These are phyloP conservation scores for Dicycla oo DNA, from an alignment of 2,888 invertebrate genomes.

Conservation along the genomic window DNA sequence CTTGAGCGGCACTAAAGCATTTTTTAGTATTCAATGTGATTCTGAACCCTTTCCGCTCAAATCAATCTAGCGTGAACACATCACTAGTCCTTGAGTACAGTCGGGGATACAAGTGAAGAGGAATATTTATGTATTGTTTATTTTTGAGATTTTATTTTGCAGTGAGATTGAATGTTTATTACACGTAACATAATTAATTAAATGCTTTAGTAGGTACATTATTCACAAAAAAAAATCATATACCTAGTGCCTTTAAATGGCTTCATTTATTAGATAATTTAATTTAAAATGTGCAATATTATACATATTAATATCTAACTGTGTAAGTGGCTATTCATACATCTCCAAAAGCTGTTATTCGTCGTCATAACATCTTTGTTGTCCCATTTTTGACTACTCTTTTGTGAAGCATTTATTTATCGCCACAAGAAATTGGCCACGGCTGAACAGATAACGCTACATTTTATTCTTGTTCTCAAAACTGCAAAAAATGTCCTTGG, in stretches of 20 bases:
- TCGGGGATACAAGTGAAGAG: conserved; percentile 19
- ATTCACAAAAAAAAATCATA: not conserved
- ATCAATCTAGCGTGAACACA: conserved; percentile 81
- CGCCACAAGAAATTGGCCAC: conserved; percentile 22
- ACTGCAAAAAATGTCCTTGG: conserved; percentile 27
- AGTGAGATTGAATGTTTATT: no score
- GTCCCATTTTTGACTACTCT: not conserved
- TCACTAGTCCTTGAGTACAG: conserved; percentile 70
- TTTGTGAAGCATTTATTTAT: not conserved
- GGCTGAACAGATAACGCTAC: not conserved
- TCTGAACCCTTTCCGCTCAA: conserved; percentile 73
- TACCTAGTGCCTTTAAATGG: not conserved
- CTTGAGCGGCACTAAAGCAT: conserved; percentile 72
- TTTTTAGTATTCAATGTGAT: conserved; percentile 63
- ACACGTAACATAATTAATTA: not conserved
- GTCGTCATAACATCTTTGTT: not conserved
- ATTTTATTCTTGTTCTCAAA: conserved; percentile 16
- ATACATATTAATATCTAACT: not conserved
- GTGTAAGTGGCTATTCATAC: not conserved
- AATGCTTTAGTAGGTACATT: not conserved
- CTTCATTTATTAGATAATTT: not conserved
- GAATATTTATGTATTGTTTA: not conserved
- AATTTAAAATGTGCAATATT: not conserved
- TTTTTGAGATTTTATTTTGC: not conserved
- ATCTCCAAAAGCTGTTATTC: not conserved